Conservation (phyloP, 1,140 invertebrate genomes). For the Megathymus violae region DNA sequence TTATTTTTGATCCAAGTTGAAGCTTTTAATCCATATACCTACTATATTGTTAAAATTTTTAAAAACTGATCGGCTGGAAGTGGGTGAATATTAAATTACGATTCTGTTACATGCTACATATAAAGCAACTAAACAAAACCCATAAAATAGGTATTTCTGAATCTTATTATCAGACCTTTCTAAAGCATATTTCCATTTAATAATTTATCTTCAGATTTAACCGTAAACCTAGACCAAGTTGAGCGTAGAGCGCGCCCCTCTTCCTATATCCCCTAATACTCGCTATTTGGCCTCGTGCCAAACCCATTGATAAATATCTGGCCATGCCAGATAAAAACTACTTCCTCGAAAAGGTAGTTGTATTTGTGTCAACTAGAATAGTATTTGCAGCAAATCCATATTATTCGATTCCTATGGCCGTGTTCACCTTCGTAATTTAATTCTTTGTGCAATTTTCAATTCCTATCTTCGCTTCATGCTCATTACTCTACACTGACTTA, state of each 20-base stretch:
- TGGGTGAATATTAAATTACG: neutral
- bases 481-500: no score
- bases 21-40: no score
- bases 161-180: conserved; percentile 7
- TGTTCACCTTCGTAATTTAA: neutral
- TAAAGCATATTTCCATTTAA: conserved; percentile 23
- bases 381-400: conserved; percentile 12
- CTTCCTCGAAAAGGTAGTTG: conserved; percentile 44
- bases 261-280: conserved; percentile 45
- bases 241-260: conserved; percentile 30
- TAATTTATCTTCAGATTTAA: conserved; percentile 34
- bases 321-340: conserved; percentile 57
- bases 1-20: no score
- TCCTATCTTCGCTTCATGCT: neutral
- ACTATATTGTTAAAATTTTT: no score
- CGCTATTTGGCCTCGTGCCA: conserved; percentile 61
- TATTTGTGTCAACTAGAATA: conserved; percentile 41
- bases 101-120: no score
- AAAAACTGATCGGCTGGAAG: no score
- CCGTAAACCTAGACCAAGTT: conserved; percentile 36
- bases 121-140: neutral
- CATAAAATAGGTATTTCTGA: neutral
- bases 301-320: conserved; percentile 63
- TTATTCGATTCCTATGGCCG: conserved; percentile 3
- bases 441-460: neutral